Evolutionary conservation across 1,140 invertebrate genomes (phyloP), one percentile per base, ranked within the genome.

Genomic region (Thaumetopoea pityocampa): DNA sequence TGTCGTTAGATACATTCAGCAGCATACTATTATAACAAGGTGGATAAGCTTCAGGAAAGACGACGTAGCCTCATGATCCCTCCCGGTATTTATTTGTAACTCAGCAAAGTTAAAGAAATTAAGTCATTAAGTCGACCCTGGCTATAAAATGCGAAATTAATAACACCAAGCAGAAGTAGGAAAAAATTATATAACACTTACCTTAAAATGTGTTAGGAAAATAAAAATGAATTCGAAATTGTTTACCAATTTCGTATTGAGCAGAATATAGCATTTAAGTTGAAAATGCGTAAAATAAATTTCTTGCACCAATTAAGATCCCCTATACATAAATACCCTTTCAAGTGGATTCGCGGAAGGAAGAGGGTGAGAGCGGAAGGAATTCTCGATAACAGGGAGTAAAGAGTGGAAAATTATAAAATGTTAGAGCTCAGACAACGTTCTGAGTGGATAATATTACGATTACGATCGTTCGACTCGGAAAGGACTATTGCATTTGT

Each of bases 381-480:
- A 74, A 77, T 78, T 52, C 50, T 61, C 67, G 68, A 72, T 78
- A 77, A 70, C 69, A 67, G 55, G 59, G 67, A 67, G 64, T 55
- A 67, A 72, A 67, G 66, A 74, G 66, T 74, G 57, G 65, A 68
- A 68, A 74, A 77, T 77, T 72, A 67, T 71, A 64, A 72, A 74
- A 70, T 60, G 66, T 63, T 68, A 71, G 49, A 68, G 45, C 62
- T 56, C 38, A 55, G 47, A 67, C 55, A 51, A 28, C 43, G 34
- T 27, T 36, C 49, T 43, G 33, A 58, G 49, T 51, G 41, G 53
- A 45, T 52, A 53, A 30, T 51, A 54, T 52, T 52, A 33, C 33
- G 27, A 51, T 54, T 47, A 43, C 51, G 42, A 57, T 47, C 47
- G 27, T 44, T 46, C 34, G 33, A 51, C 38, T 44, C 27, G 27